phyloP scores from a whole-genome alignment of 1,140 invertebrate genomes.

The Campoletis sonorensis region DNA sequence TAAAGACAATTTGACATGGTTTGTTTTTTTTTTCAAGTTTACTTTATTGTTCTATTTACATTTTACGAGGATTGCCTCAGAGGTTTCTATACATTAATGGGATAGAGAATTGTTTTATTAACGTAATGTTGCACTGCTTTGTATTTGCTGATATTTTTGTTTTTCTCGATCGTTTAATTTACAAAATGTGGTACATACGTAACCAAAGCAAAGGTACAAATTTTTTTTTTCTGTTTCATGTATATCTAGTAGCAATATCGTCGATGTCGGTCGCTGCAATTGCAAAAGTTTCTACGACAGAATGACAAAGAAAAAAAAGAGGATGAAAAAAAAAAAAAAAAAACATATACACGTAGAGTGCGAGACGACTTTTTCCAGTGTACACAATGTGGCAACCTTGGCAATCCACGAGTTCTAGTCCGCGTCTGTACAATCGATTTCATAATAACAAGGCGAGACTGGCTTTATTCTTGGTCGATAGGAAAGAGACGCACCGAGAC shows the following conservation, averaged over 20 bases:
- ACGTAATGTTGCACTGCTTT: too few species aligned
- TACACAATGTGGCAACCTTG: conserved; percentile 16
- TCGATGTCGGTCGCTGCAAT: conserved; percentile 32
- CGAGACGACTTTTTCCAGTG: neutral
- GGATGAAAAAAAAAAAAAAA: conserved; percentile 33
- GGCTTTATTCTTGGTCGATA: too few species aligned
- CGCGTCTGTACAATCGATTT: conserved; percentile 5
- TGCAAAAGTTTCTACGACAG: conserved; percentile 27
- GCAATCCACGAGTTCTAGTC: conserved; percentile 15
- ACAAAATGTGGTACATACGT: neutral
- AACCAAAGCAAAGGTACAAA: neutral
- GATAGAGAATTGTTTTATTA: too few species aligned
- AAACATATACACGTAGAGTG: neutral
- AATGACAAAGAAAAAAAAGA: neutral
- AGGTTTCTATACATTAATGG: too few species aligned
- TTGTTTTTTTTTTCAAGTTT: too few species aligned
- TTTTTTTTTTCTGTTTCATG: neutral
- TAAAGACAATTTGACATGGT: neutral
- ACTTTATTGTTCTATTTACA: too few species aligned
- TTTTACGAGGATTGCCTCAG: too few species aligned
- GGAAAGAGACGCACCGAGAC: too few species aligned
- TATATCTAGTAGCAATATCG: conserved; percentile 30
- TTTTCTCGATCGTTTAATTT: neutral
- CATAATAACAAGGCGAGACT: conserved; percentile 1
- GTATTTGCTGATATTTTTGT: too few species aligned